Conservation (phyloP, 2,113 vertebrate genomes). For the Gnathonemus echidnorhynchus region DNA sequence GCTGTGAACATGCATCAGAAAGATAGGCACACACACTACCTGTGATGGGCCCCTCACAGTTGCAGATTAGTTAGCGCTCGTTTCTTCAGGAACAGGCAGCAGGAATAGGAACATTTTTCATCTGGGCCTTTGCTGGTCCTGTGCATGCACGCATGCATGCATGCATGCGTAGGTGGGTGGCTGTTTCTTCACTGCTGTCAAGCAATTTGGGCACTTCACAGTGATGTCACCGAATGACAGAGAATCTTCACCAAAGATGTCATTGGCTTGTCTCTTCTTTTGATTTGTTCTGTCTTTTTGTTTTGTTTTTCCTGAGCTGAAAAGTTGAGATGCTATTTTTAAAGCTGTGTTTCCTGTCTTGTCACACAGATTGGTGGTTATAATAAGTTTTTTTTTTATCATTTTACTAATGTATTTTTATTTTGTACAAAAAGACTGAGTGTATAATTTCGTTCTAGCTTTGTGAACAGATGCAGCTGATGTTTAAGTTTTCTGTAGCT, state of each 20-base stretch:
- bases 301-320: conserved; percentile 4
- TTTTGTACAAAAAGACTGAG: conserved; percentile 16
- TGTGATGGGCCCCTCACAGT: not conserved
- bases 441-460: conserved; percentile 17
- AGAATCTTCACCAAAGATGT: conserved; percentile 24
- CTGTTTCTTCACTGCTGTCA: not conserved
- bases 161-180: not conserved
- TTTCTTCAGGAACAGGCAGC: not conserved
- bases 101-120: not conserved
- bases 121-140: not conserved
- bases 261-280: conserved; percentile 11
- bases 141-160: no score
- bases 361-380: conserved; percentile 1
- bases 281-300: not conserved
- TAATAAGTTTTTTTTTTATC: not conserved
- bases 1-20: not conserved
- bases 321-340: conserved; percentile 8
- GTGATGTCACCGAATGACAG: conserved; percentile 2
- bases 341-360: conserved; percentile 7
- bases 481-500: conserved; percentile 21
- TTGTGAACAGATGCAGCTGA: conserved; percentile 5
- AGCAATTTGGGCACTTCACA: not conserved
- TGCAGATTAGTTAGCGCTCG: not conserved
- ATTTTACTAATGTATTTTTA: conserved; percentile 22
- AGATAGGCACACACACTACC: not conserved